A percentile compares a stretch with the other conserved stretches of the same genome.
These are phyloP conservation scores for Antheraea mylitta DNA, from an alignment of 1,140 invertebrate species.

Conservation along the genomic window DNA sequence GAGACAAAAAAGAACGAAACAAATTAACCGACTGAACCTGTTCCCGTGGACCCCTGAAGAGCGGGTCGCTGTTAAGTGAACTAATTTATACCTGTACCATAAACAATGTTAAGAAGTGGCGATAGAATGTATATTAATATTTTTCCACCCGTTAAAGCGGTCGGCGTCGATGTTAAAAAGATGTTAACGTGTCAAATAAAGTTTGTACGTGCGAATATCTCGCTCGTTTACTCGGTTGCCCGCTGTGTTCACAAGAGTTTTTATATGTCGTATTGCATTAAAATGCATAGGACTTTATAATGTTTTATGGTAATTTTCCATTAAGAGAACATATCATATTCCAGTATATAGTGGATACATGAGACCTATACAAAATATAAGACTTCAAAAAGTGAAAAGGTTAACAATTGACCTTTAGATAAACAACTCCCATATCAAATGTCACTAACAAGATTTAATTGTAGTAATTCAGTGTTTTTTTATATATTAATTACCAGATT, in stretches of 20 bases:
- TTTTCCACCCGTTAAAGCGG: conserved; percentile 34
- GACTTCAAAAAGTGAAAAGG: no score
- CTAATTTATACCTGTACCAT: conserved; percentile 75
- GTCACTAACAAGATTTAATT: no score
- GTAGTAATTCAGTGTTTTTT: no score
- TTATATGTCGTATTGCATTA: conserved; percentile 28
- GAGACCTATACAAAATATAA: no score
- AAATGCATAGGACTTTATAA: conserved; percentile 14
- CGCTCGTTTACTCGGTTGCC: conserved; percentile 26
- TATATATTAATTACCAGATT: no score
- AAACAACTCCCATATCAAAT: no score
- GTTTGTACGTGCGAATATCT: conserved; percentile 26
- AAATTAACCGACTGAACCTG: conserved; percentile 71
- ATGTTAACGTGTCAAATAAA: conserved; percentile 50
- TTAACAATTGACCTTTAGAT: no score
- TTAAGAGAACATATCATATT: neutral
- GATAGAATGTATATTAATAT: conserved; percentile 56
- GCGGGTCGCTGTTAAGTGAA: conserved; percentile 63
- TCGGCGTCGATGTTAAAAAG: conserved; percentile 42
- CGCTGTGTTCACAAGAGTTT: conserved; percentile 24
- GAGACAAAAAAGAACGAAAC: conserved; percentile 60
- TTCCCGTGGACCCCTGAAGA: conserved; percentile 71
- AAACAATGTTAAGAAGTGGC: conserved; percentile 54
- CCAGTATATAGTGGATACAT: no score
- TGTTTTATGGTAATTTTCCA: neutral